Percentiles rank a stretch among this genome's conserved stretches.
phyloP scores from a whole-genome alignment of 2,797 vertebrate genomes.

The Caiman crocodilus region DNA sequence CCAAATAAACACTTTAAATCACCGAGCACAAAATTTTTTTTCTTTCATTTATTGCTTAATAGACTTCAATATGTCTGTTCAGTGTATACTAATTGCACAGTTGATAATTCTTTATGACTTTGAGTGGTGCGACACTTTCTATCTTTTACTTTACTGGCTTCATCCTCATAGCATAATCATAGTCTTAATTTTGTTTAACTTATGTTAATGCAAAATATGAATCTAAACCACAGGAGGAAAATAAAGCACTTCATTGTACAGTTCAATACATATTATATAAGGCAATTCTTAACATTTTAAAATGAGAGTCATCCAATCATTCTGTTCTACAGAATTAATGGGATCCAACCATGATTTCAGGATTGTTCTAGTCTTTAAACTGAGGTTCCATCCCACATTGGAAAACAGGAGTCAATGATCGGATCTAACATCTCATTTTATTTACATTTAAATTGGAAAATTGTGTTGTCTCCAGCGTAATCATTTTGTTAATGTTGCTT shows the following conservation, averaged over 20 bases:
- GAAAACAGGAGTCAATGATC: constrained; percentile 33
- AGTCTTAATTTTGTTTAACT: constrained; percentile 77
- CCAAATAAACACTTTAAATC: constrained; percentile 61
- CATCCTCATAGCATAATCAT: constrained; percentile 62
- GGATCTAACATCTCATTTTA: constrained; percentile 49
- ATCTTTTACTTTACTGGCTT: constrained; percentile 59
- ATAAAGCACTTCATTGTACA: constrained; percentile 72
- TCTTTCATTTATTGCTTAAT: constrained; percentile 76
- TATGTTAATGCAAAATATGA: constrained; percentile 72
- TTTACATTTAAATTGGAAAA: constrained; percentile 37
- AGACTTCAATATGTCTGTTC: constrained; percentile 57
- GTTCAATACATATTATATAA: constrained; percentile 70
- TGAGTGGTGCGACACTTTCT: constrained; percentile 52
- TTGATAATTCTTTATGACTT: constrained; percentile 73
- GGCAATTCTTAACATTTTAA: constrained; percentile 46
- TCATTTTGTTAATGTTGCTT: not conserved
- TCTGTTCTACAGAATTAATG: constrained; percentile 62
- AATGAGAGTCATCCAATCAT: constrained; percentile 51
- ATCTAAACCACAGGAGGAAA: constrained; percentile 73
- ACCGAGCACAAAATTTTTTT: constrained; percentile 65
- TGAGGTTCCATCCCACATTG: constrained; percentile 60
- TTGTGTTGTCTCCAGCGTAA: constrained; percentile 27
- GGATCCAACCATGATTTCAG: constrained; percentile 66
- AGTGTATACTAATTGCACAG: constrained; percentile 72
- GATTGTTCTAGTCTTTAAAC: constrained; percentile 33